A percentile compares a stretch with the other conserved stretches of the same genome.
Conservation (phyloP, 2,113 vertebrate genomes). For the Catharus fuscescens region DNA sequence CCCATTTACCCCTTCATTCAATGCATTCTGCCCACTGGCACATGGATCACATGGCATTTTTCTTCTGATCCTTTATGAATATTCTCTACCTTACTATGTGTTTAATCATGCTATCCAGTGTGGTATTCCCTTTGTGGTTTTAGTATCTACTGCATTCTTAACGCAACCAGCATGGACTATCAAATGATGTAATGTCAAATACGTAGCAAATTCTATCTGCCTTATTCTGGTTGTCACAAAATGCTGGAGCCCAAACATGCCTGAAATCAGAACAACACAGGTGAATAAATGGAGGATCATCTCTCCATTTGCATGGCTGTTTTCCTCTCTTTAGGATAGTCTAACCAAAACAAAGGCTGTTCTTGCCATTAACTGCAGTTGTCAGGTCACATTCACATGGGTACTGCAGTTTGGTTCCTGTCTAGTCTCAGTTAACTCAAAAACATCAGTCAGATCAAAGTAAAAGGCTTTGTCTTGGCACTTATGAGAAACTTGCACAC, state of each 20-base stretch:
- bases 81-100: background rate
- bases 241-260: background rate
- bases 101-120: background rate
- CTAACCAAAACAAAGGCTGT: background rate
- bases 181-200: background rate
- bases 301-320: background rate
- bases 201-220: background rate
- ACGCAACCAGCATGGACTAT: background rate
- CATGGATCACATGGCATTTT: background rate
- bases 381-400: background rate
- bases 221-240: background rate
- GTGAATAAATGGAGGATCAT: background rate
- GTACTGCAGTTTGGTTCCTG: background rate
- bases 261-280: background rate
- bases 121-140: background rate
- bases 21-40: background rate
- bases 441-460: background rate
- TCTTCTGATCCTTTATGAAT: background rate
- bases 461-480: background rate
- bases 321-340: background rate
- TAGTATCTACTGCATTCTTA: background rate
- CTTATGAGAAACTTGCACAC: background rate
- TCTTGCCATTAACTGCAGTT: background rate
- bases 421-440: background rate
- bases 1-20: background rate